Base-by-base conservation (phyloP, 2,113 vertebrate genomes). In the Heliornis fulica region DNA sequence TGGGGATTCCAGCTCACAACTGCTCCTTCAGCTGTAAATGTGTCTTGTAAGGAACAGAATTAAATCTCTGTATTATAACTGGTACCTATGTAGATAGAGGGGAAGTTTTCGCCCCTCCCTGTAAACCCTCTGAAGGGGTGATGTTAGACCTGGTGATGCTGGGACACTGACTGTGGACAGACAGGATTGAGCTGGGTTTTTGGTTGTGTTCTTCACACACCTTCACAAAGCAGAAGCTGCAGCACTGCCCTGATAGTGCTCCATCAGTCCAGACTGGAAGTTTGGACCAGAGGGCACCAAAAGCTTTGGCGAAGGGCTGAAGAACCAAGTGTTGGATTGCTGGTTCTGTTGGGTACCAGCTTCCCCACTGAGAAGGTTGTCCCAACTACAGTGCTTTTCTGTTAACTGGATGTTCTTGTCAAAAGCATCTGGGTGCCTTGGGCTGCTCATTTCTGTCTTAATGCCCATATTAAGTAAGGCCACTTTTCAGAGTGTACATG, bases 331-430 rank as follows among this genome's bases (percentile, higher is more conserved):
- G 21, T 7, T 45, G 64, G 18, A 0, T 56, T 57, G 77, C n/a
- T 22, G 45, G 0, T 29, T 21, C 16, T n/a, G 5, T 21, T 36
- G 31, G 65, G 10, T 43, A n/a, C n/a, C n/a, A n/a, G n/a, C n/a
- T n/a, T n/a, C n/a, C n/a, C n/a, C n/a, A n/a, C n/a, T n/a, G 18
- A 41, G 69, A 18, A 0, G 7, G 11, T 21, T 14, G 25, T 11
- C 21, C 40, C 41, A 78, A 0, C 16, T 10, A 11, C 26, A 29
- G 50, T 15, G 0, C 22, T 83, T 17, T 10, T 19, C 2, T n/a
- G 22, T 14, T 11, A 9, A 10, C 12, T 60, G 36, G n/a, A 5
- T 10, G 46, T 41, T 71, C 32, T 28, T 69, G 13, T 59, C 26
- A 46, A 7, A 40, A 50, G 18, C 38, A 38, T 38, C 29, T 3